These are phyloP conservation scores for Akabosia matsudoensis DNA, from an alignment of 1,140 invertebrate genomes.

Conservation along the genomic window DNA sequence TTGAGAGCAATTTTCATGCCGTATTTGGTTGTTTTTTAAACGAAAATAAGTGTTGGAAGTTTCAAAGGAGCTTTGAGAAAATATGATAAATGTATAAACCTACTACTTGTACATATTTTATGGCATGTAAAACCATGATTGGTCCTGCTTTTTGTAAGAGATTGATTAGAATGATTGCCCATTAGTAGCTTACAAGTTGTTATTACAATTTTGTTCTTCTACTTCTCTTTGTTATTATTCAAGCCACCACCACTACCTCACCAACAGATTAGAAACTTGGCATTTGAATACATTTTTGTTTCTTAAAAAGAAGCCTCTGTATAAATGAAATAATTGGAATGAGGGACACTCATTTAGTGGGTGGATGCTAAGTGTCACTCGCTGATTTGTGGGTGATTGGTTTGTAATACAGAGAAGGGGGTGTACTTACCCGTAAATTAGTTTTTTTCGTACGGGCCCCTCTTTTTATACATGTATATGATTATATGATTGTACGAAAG, in stretches of 20 bases:
- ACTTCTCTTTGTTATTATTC: too few relatives aligned
- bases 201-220: too few relatives aligned
- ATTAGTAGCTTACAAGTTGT: neutral
- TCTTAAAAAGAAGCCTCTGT: neutral
- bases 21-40: neutral
- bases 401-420: constrained; percentile 11
- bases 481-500: neutral
- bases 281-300: too few relatives aligned
- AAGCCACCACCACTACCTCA: too few relatives aligned
- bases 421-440: constrained; percentile 17
- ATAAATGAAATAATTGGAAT: constrained; percentile 17
- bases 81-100: neutral
- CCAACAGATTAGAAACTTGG: too few relatives aligned
- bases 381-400: constrained; percentile 24
- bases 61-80: neutral
- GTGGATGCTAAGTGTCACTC: constrained; percentile 14
- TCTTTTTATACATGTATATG: too few relatives aligned
- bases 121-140: neutral
- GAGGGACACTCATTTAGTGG: constrained; percentile 21
- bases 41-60: neutral
- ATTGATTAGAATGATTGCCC: constrained; percentile 16
- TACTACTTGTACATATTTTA: neutral
- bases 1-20: neutral
- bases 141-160: too few relatives aligned
- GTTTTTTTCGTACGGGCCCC: constrained; percentile 5